Conservation (phyloP, 2,113 vertebrate genomes). For the Sebastes fasciatus region DNA sequence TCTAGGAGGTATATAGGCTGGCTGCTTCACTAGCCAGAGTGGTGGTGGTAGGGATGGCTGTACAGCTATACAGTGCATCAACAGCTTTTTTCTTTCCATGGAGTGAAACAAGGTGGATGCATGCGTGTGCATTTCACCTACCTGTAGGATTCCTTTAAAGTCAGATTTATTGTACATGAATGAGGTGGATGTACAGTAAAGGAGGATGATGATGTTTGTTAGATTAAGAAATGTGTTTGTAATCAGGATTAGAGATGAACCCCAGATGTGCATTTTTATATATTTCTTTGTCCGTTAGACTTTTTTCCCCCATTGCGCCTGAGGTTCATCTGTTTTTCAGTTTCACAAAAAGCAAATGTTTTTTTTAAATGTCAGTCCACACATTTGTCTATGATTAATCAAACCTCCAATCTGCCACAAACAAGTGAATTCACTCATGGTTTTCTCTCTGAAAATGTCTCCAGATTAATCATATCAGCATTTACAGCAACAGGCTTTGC, state of each 20-base stretch:
- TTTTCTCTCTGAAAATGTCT: constrained; percentile 10
- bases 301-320: background rate
- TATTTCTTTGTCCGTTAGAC: background rate
- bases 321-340: too few species aligned
- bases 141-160: constrained; percentile 60
- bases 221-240: background rate
- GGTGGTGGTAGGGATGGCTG: constrained; percentile 7
- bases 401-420: background rate
- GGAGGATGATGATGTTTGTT: background rate
- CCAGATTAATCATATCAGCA: constrained; percentile 35
- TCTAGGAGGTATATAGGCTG: constrained; percentile 41
- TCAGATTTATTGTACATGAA: background rate
- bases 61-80: constrained; percentile 58
- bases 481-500: constrained; percentile 34
- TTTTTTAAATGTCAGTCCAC: background rate
- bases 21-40: too few species aligned
- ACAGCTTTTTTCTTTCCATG: background rate
- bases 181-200: background rate
- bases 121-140: constrained; percentile 47
- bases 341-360: background rate
- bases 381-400: constrained; percentile 10
- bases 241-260: background rate
- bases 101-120: constrained; percentile 37
- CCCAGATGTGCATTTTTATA: background rate
- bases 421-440: constrained; percentile 5